phyloP scores from a whole-genome alignment of 2,888 invertebrate species.

The Drosophila pegasa region DNA sequence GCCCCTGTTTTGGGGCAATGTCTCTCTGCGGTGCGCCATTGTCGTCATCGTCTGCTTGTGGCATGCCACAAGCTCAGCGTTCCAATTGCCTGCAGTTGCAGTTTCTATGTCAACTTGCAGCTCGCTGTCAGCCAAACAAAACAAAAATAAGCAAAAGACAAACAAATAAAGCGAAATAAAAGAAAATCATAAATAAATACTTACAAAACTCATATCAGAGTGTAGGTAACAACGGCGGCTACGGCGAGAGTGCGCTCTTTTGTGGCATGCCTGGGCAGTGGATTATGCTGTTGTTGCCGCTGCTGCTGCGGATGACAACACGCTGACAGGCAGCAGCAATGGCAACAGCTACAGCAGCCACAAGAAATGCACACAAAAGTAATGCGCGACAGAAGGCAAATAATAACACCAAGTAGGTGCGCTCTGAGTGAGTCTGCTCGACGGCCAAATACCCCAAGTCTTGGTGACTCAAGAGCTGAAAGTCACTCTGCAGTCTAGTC shows the following conservation, averaged over 20 bases:
- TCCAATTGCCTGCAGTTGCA: slow-evolving; percentile 46
- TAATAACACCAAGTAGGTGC: slow-evolving; percentile 14
- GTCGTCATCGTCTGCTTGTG: slow-evolving; percentile 58
- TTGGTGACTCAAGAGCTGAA: no score
- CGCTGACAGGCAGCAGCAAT: slow-evolving; percentile 38
- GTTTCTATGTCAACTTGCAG: slow-evolving; percentile 35
- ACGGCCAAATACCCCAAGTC: neutral
- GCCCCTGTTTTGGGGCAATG: slow-evolving; percentile 24
- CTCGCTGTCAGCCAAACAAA: slow-evolving; percentile 32
- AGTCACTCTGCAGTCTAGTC: neutral
- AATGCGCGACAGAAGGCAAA: slow-evolving; percentile 46
- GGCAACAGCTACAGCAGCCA: slow-evolving; percentile 16
- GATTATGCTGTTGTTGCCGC: slow-evolving; percentile 32
- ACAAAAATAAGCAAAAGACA: slow-evolving; percentile 8
- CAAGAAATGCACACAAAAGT: slow-evolving; percentile 48
- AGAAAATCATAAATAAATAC: slow-evolving; percentile 53
- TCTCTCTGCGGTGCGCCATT: slow-evolving; percentile 17
- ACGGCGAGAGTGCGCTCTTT: slow-evolving; percentile 46
- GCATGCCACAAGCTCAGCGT: slow-evolving; percentile 51
- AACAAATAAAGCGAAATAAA: slow-evolving; percentile 6
- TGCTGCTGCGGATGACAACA: slow-evolving; percentile 50
- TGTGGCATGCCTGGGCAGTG: slow-evolving; percentile 46
- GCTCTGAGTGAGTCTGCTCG: neutral
- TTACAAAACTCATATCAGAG: slow-evolving; percentile 27
- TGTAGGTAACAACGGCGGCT: slow-evolving; percentile 22